Evolutionary conservation across 2,113 vertebrate genomes (phyloP), one percentile per base, ranked within the genome.

Genomic region (Catharus fuscescens): DNA sequence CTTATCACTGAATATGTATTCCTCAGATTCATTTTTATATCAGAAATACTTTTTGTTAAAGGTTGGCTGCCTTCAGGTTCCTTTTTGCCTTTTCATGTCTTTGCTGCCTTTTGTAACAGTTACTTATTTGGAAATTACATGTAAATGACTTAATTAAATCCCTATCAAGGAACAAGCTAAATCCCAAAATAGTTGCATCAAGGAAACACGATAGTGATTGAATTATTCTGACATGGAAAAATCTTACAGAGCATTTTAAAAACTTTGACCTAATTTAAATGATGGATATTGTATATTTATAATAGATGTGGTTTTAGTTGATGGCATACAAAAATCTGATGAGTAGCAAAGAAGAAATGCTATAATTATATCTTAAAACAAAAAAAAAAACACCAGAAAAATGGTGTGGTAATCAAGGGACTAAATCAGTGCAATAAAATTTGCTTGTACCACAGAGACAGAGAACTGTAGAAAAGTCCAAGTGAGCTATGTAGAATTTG

Each of bases 1-100:
- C 98, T 98, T 98, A 99, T 98, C 94, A 66, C 86, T 38, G 76
- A 74, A 96, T 74, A 88, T 52, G 77, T 80, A 90, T 89, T 94
- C 95, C 78, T 36, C 14, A 34, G 87, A 53, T 82, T 88, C 66
- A 59, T 82, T 80, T 95, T 80, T 67, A 91, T 89, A 92, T 80
- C 64, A 54, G 91, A 86, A 91, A 62, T 86, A 40, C 38, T 73
- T 87, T 92, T 56, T 88, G 74, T 61, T 66, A 57, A 81, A 95
- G 82, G 32, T 50, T 1, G 7, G 23, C 45, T 69, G 47, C 54
- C 90, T 62, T 34, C 42, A 12, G 50, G 61, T 72, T 66, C 44
- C 25, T 92, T 79, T 69, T 38, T 78, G 84, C 62, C 83, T 86
- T 65, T 47, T 60, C 6, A 4, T 91, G 94, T 89, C 90, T 56